Base-by-base conservation (phyloP, 1,140 invertebrate species). In the Macrobrachium rosenbergii region DNA sequence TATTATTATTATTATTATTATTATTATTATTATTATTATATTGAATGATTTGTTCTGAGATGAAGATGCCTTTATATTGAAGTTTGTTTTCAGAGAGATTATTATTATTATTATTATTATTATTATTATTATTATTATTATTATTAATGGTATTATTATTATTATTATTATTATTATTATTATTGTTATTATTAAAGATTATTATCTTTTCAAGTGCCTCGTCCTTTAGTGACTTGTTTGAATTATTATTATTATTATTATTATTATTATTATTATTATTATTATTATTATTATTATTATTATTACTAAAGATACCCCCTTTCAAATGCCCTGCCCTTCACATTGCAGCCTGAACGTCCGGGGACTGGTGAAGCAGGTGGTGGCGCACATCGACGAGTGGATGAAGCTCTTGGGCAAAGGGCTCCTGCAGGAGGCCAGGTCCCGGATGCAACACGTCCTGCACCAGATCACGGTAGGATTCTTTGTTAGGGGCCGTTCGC, bases 401-500 rank as follows among this genome's bases (percentile, higher is more conserved):
- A 62, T 89, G 69, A 81, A 77, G 45, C 73, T 89, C 72, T 62
- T 89, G 62, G 88, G 88, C 14, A 43, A 21, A 11, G 88, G 83
- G 10, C 69, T 89, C 11, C 79, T 89, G 67, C 62, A 76, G 64
- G 85, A 85, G 37, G 88, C 88, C 23, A 76, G 78, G 2, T 59
- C 58, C 10, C 67, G 80, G 52, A 79, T 89, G 63, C 78, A 87
- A 59, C 67, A 82, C 19, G 88, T 89, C 28, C 83, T 89, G 69
- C 69, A 89, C 19, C 78, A 89, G 62, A 80, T 86, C 62, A 85
- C 82, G 59, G 88, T 89, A 69, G 78, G 88, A 37, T 86, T 69
- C 2, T 67, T 63, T 67, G 58, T 69, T 5, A 5, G 19, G 2
- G 52, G 12, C 2, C 3, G 28, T 1, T 45, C 76, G 2, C 7